Percentiles rank a stretch among this genome's conserved stretches.
phyloP scores from a whole-genome alignment of 2,888 invertebrate genomes.

The Cataglyphis altisquamis region DNA sequence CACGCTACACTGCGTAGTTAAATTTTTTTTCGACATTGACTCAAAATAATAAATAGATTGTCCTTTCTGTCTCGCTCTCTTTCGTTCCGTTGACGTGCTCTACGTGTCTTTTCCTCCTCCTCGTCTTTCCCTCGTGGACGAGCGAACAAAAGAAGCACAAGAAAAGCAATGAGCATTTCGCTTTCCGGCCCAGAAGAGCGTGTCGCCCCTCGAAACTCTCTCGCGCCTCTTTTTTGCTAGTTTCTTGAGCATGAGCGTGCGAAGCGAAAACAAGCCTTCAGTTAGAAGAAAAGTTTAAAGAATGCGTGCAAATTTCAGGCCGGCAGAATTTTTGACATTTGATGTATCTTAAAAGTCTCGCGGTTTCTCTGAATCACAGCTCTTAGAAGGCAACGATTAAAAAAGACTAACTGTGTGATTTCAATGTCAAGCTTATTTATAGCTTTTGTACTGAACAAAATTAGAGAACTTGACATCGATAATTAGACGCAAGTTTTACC shows the following conservation, averaged over 20 bases:
- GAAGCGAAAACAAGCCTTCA: constrained; percentile 22
- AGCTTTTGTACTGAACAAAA: not conserved
- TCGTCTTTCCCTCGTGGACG: constrained; percentile 40
- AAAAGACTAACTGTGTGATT: not conserved
- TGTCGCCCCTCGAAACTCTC: constrained; percentile 74
- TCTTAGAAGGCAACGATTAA: not conserved
- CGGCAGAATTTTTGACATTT: not conserved
- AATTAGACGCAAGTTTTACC: not conserved
- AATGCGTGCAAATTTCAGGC: constrained; percentile 21
- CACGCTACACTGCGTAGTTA: not conserved
- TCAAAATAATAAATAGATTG: constrained; percentile 33
- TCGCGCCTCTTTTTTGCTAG: constrained; percentile 50
- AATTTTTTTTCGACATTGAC: not conserved
- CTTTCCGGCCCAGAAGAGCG: constrained; percentile 84
- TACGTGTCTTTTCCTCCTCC: constrained; percentile 10
- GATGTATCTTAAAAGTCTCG: not conserved
- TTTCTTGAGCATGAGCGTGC: constrained; percentile 19
- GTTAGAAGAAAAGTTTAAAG: constrained; percentile 11
- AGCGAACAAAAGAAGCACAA: constrained; percentile 66
- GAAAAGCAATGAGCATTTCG: constrained; percentile 78
- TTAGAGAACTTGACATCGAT: not conserved
- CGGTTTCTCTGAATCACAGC: not conserved
- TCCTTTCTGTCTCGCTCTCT: constrained; percentile 10
- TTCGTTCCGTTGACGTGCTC: not conserved
- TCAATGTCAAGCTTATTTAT: not conserved